These are phyloP conservation scores for Ptilorrhoa leucosticta DNA, from an alignment of 2,113 vertebrate genomes.

Conservation along the genomic window DNA sequence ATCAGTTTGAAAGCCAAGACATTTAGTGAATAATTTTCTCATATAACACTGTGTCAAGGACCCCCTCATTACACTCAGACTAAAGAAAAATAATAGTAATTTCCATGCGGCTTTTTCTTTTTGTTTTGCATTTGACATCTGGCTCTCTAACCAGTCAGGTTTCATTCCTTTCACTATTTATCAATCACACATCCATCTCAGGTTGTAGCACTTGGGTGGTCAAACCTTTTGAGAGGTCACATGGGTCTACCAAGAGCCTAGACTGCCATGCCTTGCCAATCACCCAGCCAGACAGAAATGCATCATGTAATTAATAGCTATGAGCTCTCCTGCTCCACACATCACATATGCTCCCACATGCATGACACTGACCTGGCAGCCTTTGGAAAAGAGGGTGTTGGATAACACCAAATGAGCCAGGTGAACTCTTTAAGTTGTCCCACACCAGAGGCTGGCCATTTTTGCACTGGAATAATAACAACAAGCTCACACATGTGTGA, in stretches of 20 bases:
- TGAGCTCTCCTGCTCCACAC: not conserved
- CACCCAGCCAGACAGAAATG: not conserved
- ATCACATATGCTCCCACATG: accelerated
- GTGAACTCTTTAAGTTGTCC: not conserved
- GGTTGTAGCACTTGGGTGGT: not conserved
- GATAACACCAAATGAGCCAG: not conserved
- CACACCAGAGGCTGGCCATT: accelerated
- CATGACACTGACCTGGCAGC: not conserved
- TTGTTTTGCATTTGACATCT: not conserved
- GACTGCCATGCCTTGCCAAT: not conserved
- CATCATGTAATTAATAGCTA: not conserved
- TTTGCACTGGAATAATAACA: not conserved
- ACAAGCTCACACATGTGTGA: not conserved
- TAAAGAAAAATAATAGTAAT: not conserved
- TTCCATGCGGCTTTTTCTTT: not conserved
- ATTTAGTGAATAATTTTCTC: not conserved
- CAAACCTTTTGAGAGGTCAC: not conserved
- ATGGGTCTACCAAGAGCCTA: not conserved
- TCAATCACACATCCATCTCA: not conserved
- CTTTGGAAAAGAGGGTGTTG: not conserved
- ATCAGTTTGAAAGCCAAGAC: not conserved
- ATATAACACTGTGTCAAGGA: not conserved
- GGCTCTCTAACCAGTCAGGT: not conserved
- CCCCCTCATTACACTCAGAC: not conserved
- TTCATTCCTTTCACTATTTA: not conserved